Percentiles rank a stretch among this genome's conserved stretches.
These are phyloP conservation scores for Deroplatys truncata DNA, from an alignment of 2,888 invertebrate species.

Conservation along the genomic window DNA sequence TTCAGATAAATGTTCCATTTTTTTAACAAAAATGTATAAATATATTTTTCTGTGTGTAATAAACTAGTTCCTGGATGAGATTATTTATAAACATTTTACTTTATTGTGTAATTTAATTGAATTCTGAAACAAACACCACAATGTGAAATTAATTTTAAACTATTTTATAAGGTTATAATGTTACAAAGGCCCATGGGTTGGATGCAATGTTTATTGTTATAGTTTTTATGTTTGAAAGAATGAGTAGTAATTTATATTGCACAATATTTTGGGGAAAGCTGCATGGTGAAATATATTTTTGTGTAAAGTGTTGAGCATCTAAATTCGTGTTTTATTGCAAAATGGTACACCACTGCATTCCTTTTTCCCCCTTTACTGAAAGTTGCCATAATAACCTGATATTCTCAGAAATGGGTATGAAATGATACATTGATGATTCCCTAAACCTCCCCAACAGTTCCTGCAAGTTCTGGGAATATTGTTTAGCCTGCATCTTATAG, in stretches of 20 bases:
- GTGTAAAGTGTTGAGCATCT: conserved; percentile 29
- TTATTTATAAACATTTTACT: not conserved
- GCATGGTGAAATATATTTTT: conserved; percentile 26
- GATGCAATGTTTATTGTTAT: not conserved
- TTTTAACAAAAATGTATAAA: not conserved
- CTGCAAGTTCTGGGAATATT: no score
- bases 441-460: no score
- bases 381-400: no score
- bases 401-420: no score
- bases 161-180: not conserved
- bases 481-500: no score
- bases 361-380: no score
- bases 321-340: not conserved
- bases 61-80: not conserved
- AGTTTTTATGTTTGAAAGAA: not conserved
- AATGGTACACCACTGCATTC: not conserved
- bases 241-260: not conserved
- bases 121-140: not conserved
- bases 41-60: not conserved
- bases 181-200: not conserved
- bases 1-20: not conserved
- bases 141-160: not conserved
- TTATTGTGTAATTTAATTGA: not conserved
- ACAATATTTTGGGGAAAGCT: conserved; percentile 4
- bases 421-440: no score